A percentile compares a stretch with the other conserved stretches of the same genome.
Conservation (phyloP, 2,797 vertebrate species). For the Neoniphon sammara region DNA sequence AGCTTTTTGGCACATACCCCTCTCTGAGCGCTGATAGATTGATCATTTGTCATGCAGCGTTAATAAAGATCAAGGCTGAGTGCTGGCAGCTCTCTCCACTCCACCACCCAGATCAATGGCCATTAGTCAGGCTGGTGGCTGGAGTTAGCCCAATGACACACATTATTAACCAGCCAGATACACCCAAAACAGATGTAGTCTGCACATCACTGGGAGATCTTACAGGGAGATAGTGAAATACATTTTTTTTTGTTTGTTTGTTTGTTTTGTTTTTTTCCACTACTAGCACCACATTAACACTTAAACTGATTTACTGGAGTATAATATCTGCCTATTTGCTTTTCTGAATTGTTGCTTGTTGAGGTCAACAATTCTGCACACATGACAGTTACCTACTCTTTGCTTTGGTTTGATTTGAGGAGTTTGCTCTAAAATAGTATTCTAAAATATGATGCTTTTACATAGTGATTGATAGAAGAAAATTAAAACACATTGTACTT, state of each 20-base stretch:
- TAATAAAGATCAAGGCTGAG: constrained; percentile 67
- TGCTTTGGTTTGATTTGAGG: neutral
- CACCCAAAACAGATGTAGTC: constrained; percentile 46
- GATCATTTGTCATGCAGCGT: constrained; percentile 71
- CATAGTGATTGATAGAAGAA: neutral
- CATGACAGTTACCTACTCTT: neutral
- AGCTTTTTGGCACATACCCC: constrained; percentile 37
- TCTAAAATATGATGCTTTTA: neutral
- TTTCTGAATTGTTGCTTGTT: too few relatives aligned
- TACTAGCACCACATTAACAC: neutral
- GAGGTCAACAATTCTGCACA: neutral
- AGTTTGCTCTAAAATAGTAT: neutral
- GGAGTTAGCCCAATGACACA: constrained; percentile 68
- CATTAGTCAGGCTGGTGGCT: constrained; percentile 71
- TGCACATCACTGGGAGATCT: constrained; percentile 20
- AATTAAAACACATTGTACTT: neutral
- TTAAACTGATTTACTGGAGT: constrained; percentile 6
- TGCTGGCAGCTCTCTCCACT: constrained; percentile 56
- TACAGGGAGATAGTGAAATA: constrained; percentile 19
- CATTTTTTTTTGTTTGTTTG: constrained; percentile 20
- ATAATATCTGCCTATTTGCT: neutral
- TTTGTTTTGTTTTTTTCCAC: too few relatives aligned
- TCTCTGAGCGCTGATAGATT: constrained; percentile 55
- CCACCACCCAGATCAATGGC: constrained; percentile 67
- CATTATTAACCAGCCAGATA: constrained; percentile 58